These are phyloP conservation scores for Metallyticus violacea DNA, from an alignment of 2,888 invertebrate species.

Conservation along the genomic window DNA sequence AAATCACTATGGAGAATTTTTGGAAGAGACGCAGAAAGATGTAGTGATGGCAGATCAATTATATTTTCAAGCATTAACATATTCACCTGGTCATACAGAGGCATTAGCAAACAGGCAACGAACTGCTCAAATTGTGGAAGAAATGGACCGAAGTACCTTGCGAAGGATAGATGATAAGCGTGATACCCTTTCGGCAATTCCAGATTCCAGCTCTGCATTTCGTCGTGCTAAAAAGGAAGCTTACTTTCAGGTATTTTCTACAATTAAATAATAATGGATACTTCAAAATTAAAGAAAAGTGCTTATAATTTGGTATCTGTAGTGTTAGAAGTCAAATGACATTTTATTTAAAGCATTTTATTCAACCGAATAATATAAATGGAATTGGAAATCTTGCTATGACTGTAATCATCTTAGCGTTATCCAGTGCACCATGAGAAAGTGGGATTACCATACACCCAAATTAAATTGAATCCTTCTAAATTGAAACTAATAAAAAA, in stretches of 20 bases:
- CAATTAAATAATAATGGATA: not conserved
- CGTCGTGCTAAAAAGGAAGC: conserved; percentile 90
- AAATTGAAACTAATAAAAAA: too few species aligned
- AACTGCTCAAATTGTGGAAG: conserved; percentile 85
- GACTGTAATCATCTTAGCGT: too few species aligned
- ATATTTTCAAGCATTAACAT: conserved; percentile 80
- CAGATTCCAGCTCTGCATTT: conserved; percentile 75
- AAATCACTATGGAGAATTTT: conserved; percentile 76
- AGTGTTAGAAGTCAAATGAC: too few species aligned
- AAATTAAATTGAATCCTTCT: too few species aligned
- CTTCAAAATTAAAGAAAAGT: too few species aligned
- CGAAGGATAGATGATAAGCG: conserved; percentile 80
- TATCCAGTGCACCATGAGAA: too few species aligned
- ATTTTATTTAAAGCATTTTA: too few species aligned
- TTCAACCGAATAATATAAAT: too few species aligned
- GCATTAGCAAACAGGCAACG: conserved; percentile 78
- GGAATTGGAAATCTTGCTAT: too few species aligned
- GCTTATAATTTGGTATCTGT: too few species aligned
- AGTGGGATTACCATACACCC: too few species aligned
- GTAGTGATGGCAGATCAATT: conserved; percentile 86
- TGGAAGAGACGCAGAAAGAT: conserved; percentile 82
- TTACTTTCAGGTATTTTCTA: conserved; percentile 70
- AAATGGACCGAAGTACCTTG: conserved; percentile 77
- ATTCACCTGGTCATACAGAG: conserved; percentile 62
- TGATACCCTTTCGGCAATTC: conserved; percentile 75